These are phyloP conservation scores for Oreotrochilus melanogaster DNA, from an alignment of 2,113 vertebrate genomes.

Conservation along the genomic window DNA sequence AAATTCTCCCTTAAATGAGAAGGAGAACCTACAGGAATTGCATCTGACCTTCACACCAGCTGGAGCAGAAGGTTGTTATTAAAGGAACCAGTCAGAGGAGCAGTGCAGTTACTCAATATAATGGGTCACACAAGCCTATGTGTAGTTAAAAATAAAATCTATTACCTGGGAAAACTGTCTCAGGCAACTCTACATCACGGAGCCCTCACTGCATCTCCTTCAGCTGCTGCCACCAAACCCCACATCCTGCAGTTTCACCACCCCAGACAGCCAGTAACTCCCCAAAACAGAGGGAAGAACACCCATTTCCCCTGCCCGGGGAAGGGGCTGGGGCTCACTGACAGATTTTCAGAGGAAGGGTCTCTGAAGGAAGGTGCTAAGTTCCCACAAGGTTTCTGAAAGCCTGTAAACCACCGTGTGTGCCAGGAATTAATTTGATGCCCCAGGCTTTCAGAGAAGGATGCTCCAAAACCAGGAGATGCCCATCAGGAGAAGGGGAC, in stretches of 20 bases:
- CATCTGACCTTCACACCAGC: constrained; percentile 70
- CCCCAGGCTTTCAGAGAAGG: background rate
- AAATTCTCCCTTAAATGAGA: constrained; percentile 62
- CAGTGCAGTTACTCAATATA: constrained; percentile 61
- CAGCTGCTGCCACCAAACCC: background rate
- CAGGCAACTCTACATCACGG: background rate
- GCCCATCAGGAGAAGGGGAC: background rate
- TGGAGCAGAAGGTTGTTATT: constrained; percentile 73
- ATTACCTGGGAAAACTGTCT: constrained; percentile 17
- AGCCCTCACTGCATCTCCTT: background rate
- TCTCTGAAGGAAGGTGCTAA: background rate
- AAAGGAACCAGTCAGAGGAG: constrained; percentile 52
- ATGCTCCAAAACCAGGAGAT: no score
- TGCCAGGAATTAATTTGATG: fast-evolving
- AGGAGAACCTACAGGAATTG: constrained; percentile 48
- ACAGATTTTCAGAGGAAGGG: background rate
- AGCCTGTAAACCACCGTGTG: background rate
- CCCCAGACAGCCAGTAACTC: background rate
- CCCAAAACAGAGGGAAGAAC: background rate
- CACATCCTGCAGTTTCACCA: background rate
- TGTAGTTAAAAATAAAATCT: constrained; percentile 69
- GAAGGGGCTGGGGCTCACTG: no score
- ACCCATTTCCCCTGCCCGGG: background rate
- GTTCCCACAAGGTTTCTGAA: background rate
- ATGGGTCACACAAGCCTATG: constrained; percentile 58